Base-by-base conservation (phyloP, 2,888 invertebrate species). In the Meandrusa payeni region DNA sequence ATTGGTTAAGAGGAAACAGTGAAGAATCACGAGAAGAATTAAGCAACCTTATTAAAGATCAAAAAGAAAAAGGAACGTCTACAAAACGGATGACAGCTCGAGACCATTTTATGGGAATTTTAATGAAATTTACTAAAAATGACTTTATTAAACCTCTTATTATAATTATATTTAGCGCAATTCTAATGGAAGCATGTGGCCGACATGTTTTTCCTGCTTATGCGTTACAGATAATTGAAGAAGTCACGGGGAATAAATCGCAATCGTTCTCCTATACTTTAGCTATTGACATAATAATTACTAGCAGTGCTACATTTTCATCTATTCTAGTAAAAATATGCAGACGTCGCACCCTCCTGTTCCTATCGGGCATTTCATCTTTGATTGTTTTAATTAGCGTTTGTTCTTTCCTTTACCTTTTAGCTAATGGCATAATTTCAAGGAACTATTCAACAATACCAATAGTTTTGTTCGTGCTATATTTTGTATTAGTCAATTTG, bases 1-100 rank as follows among this genome's bases (percentile, higher is more conserved):
- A 75, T 28, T 89, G 82, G 73, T 76, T 90, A 29, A 69, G 91
- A 45, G 90, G 90, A 10, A 54, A 58, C 3, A 40, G 48, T 12
- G 46, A 54, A 6, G 46, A 54, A 6, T 53, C 67, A 0, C 41
- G 27, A 3, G 48, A 37, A 17, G 73, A 74, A 51, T 41, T 80
- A 0, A 50, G 61, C 7, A 65, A 69, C 20, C 9, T 79, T 10
- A 57, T 74, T 0, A 50, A 50, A 47, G 57, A 64, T 0, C 78
- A 79, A 47, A 69, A 63, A 40, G 52, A 61, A 11, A 52, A 42
- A 15, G 6, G 46, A 1, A 48, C 50, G 28, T 26, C 38, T 11
- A 40, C 37, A 1, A 40, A 44, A 12, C 46, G 57, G 3, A 22
- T 5, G 7, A 54, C 52, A 0, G 27, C 48, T 1, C 15, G 13